Base-by-base conservation (phyloP, 2,888 invertebrate species). In the Cylindroiulus punctatus region DNA sequence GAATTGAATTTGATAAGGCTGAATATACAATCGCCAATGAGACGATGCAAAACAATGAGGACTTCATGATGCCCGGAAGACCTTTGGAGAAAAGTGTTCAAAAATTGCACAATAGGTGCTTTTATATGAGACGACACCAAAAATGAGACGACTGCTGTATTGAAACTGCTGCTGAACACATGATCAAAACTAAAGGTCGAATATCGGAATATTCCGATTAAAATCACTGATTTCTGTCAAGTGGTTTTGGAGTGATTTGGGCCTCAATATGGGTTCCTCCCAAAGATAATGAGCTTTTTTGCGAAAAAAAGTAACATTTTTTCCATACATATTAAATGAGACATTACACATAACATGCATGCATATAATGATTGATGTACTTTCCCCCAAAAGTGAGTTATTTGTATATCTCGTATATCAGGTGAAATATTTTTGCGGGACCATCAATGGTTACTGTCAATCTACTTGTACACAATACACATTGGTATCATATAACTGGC, bases 11-110 rank as follows among this genome's bases (percentile, higher is more conserved):
- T 82, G 82, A 82, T 19, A 82, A 40, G 19, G 42, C 82, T 10
- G 82, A 82, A 82, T n/a, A 82, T 36, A 82, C 82, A 36, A 82
- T 82, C 40, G 82, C 82, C 82, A 82, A 42, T 36, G 42, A 40
- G 82, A 42, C 82, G 40, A 82, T 42, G 10, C 7, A 19, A 82
- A 40, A 82, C 36, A 82, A 36, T 22, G 82, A 82, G n/a, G 36
- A 17, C 82, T 40, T 82, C 82, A 82, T 82, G 40, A 36, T 26
- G 8, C 65, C 65, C 8, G 5, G 65, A 26, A 65, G 26, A 65
- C 65, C 36, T 65, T 65, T 22, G 26, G 12, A 22, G 65, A 65
- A 65, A 65, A 65, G 65, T 65, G 65, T 26, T 26, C 10, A 65
- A 65, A n/a, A 26, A 26, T 26, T 65, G 65, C 65, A 65, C 26